Evolutionary conservation across 2,888 invertebrate genomes (phyloP), one percentile per base, ranked within the genome.

Genomic region (Eutolmus rufibarbis): DNA sequence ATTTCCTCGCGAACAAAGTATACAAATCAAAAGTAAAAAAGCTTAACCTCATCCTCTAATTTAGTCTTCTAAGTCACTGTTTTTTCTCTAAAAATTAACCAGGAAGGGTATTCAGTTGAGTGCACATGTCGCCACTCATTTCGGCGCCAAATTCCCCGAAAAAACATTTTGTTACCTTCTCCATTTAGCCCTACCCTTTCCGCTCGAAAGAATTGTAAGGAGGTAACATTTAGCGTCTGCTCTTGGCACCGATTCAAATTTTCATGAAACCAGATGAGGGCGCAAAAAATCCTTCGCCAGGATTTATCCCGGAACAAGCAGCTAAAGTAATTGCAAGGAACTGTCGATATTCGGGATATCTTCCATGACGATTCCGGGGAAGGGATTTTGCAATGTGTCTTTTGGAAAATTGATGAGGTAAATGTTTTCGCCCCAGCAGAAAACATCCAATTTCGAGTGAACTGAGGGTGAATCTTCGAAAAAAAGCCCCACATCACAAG

Each of bases 171-270:
- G 8, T 66, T 66, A 66, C 28, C 66, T 66, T 12, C 23, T 66
- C 66, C 12, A 66, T 66, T 46, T 66, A 66, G 23, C 23, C 66
- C 19, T 19, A 28, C 23, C 66, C 66, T 66, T 66, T 9, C 23
- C 66, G 66, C 23, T 12, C 19, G 9, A 2, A 66, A 66, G 12
- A 66, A 66, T 66, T 79, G 51, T 12, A 79, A 46, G 79, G 28
- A 79, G 46, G 16, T n/a, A 56, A 51, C 40, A 2, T 79, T 46
- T 46, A 79, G 51, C 79, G 51, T 79, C 31, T 51, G 51, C n/a
- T 34, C 37, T 79, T 79, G 79, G 79, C 79, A 31, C 14, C 46
- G 56, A 51, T 51, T 79, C 79, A 79, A 79, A 79, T 51, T 79
- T 79, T 51, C 79, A 40, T n/a, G 31, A 79, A 79, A 51, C 56